These are phyloP conservation scores for Chymomyza amoena DNA, from an alignment of 2,888 invertebrate species.

Conservation along the genomic window DNA sequence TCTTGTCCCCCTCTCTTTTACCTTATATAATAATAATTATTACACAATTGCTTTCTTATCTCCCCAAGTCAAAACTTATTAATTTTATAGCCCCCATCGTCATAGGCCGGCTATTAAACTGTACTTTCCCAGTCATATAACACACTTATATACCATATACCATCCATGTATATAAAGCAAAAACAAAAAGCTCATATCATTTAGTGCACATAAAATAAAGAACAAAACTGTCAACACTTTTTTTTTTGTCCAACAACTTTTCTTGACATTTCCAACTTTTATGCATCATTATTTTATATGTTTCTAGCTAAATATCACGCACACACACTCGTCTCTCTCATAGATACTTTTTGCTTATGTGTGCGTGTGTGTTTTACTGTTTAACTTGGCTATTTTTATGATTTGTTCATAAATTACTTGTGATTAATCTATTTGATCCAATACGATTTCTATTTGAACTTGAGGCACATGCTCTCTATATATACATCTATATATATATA, in stretches of 20 bases:
- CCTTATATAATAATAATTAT: too few species aligned
- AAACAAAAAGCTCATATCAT: neutral
- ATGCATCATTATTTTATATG: neutral
- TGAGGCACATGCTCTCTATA: constrained; percentile 39
- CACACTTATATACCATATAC: too few species aligned
- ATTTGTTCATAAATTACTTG: constrained; percentile 58
- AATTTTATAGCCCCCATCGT: too few species aligned
- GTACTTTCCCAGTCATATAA: too few species aligned
- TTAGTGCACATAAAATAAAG: neutral
- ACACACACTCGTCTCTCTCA: neutral
- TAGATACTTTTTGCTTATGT: neutral
- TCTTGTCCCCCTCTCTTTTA: too few species aligned
- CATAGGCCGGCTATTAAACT: too few species aligned
- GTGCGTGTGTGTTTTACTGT: constrained; percentile 9
- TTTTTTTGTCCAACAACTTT: neutral
- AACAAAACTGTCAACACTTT: neutral
- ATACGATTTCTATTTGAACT: constrained; percentile 69
- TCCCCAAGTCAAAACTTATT: too few species aligned
- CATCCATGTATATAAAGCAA: neutral
- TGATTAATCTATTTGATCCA: constrained; percentile 69
- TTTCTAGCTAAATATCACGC: neutral
- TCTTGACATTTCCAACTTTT: neutral
- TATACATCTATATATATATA: constrained; percentile 8
- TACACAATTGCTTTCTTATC: too few species aligned
- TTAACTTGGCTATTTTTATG: constrained; percentile 51